These are phyloP conservation scores for Micropoecilia bifurca DNA, from an alignment of 2,797 vertebrate genomes.

Conservation along the genomic window DNA sequence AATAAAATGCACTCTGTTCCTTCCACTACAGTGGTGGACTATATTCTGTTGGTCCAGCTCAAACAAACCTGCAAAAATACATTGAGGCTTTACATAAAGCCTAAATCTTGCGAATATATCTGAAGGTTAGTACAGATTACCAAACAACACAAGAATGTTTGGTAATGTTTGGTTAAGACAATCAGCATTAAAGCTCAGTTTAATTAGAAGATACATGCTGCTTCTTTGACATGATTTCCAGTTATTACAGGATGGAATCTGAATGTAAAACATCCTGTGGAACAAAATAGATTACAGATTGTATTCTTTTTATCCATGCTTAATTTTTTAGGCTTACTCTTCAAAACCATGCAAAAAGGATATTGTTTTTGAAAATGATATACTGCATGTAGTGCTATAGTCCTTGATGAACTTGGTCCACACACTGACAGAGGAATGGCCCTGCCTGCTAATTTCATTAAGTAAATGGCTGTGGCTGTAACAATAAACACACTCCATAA, in stretches of 20 bases:
- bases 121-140: neutral
- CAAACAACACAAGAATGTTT: neutral
- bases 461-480: constrained; percentile 35
- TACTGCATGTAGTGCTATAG: neutral
- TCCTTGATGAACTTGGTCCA: constrained; percentile 30
- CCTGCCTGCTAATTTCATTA: constrained; percentile 44
- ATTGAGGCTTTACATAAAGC: neutral
- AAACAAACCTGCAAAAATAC: neutral
- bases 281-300: neutral
- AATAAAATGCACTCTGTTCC: neutral
- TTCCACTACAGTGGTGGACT: neutral
- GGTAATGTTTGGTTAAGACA: neutral
- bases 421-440: constrained; percentile 17
- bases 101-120: neutral
- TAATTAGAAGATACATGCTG: neutral
- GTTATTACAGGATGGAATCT: neutral
- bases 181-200: neutral
- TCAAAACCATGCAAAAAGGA: neutral
- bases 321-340: neutral
- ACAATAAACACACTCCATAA: constrained; percentile 66
- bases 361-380: constrained; percentile 11
- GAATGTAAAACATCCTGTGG: neutral
- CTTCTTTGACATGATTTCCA: neutral
- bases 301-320: neutral
- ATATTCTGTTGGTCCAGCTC: neutral